phyloP scores from a whole-genome alignment of 2,888 invertebrate genomes.

The Fragum sueziense region DNA sequence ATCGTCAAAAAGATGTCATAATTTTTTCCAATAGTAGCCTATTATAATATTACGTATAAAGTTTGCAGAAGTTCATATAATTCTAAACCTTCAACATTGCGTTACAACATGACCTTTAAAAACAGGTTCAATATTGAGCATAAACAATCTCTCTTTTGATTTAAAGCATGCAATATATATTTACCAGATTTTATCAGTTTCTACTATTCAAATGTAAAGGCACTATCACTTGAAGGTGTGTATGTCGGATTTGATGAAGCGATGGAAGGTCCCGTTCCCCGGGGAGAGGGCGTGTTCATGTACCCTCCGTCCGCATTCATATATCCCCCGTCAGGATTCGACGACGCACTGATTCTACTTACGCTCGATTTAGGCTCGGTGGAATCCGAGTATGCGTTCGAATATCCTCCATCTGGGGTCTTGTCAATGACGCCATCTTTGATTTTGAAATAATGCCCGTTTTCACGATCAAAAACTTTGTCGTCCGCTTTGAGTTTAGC shows the following conservation, averaged over 20 bases:
- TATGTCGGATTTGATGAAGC: background rate
- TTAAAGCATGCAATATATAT: too few species aligned
- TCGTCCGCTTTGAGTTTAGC: conserved; percentile 39
- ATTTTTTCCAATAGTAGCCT: too few species aligned
- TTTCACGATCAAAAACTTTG: conserved; percentile 31
- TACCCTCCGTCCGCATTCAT: conserved; percentile 6
- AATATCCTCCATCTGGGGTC: background rate
- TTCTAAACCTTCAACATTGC: too few species aligned
- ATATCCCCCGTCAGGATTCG: conserved; percentile 11
- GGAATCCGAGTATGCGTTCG: background rate
- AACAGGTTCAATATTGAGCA: too few species aligned
- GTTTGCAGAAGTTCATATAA: too few species aligned
- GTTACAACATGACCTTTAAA: too few species aligned
- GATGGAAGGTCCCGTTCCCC: background rate
- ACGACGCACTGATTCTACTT: background rate
- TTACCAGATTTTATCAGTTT: too few species aligned
- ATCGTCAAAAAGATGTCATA: too few species aligned
- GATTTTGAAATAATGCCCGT: conserved; percentile 3
- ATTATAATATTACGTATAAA: too few species aligned
- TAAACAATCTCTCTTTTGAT: too few species aligned
- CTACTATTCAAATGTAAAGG: conserved; percentile 1
- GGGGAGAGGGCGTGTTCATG: background rate
- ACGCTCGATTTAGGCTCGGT: background rate
- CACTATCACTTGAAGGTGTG: background rate
- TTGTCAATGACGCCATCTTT: conserved; percentile 12